phyloP scores from a whole-genome alignment of 2,113 vertebrate genomes.

The Silurus meridionalis region DNA sequence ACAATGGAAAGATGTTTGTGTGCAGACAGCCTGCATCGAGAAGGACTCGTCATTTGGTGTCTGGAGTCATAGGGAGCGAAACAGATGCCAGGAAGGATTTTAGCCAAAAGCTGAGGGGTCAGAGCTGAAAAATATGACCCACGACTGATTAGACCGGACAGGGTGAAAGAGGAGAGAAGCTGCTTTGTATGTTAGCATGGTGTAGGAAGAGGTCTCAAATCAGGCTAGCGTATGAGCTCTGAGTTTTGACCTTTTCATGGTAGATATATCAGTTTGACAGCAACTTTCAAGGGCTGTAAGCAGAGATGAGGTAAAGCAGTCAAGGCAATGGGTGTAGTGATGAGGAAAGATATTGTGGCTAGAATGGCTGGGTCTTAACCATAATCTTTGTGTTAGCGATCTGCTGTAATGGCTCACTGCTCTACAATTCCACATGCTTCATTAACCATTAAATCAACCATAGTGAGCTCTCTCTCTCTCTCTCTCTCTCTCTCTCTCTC shows the following conservation, averaged over 20 bases:
- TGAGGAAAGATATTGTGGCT: slow-evolving; percentile 12
- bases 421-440: slow-evolving; percentile 13
- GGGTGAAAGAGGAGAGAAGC: neutral
- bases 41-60: neutral
- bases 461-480: slow-evolving; percentile 9
- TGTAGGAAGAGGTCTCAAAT: neutral
- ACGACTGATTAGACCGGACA: neutral
- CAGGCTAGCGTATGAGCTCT: neutral
- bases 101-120: slow-evolving; percentile 1
- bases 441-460: slow-evolving; percentile 34
- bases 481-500: slow-evolving; percentile 21
- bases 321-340: neutral
- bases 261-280: neutral
- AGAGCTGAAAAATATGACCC: neutral
- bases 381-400: slow-evolving; percentile 27
- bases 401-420: slow-evolving; percentile 16
- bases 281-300: neutral
- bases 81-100: slow-evolving; percentile 23
- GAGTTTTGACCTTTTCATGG: neutral
- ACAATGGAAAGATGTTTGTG: neutral
- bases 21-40: neutral
- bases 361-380: slow-evolving; percentile 2
- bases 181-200: neutral
- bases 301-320: slow-evolving; percentile 7
- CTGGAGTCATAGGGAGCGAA: slow-evolving; percentile 16